Evolutionary conservation across 1,140 invertebrate species (phyloP).

Genomic region (Magallana angulata): DNA sequence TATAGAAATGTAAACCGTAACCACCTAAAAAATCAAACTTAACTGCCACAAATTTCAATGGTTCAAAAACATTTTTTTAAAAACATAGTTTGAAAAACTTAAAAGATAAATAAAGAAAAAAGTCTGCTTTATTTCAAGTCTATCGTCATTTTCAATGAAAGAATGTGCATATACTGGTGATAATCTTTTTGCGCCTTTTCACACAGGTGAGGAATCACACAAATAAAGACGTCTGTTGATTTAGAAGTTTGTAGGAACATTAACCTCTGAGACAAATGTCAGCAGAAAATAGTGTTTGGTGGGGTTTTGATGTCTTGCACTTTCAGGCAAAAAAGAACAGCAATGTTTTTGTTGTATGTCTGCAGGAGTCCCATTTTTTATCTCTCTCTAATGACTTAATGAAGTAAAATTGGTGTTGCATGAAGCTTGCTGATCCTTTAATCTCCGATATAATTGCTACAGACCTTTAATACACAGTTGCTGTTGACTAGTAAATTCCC

Average conservation of each 20-base stretch:
- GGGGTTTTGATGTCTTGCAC: neutral
- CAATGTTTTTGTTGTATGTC: constrained; percentile 29
- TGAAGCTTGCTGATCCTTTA: constrained; percentile 30
- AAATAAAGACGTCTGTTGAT: neutral
- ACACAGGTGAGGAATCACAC: too few species aligned
- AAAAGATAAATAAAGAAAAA: too few species aligned
- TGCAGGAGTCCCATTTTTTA: constrained; percentile 14
- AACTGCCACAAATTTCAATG: too few species aligned
- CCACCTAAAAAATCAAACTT: too few species aligned
- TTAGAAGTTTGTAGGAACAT: neutral
- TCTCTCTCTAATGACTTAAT: constrained; percentile 27
- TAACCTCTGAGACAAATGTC: neutral
- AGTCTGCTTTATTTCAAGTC: too few species aligned
- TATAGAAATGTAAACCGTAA: too few species aligned
- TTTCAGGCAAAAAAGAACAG: constrained; percentile 1
- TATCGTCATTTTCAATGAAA: too few species aligned
- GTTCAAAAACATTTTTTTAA: too few species aligned
- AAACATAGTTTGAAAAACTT: too few species aligned
- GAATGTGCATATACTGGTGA: too few species aligned
- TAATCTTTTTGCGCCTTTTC: too few species aligned
- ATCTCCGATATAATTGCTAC: constrained; percentile 51
- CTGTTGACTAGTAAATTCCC: constrained; percentile 98
- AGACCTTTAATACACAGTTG: constrained; percentile 97
- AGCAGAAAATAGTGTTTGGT: neutral
- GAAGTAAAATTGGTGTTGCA: constrained; percentile 24